Evolutionary conservation across 2,797 vertebrate species (phyloP), one percentile per base, ranked within the genome.

Genomic region (Aphelocoma californica): DNA sequence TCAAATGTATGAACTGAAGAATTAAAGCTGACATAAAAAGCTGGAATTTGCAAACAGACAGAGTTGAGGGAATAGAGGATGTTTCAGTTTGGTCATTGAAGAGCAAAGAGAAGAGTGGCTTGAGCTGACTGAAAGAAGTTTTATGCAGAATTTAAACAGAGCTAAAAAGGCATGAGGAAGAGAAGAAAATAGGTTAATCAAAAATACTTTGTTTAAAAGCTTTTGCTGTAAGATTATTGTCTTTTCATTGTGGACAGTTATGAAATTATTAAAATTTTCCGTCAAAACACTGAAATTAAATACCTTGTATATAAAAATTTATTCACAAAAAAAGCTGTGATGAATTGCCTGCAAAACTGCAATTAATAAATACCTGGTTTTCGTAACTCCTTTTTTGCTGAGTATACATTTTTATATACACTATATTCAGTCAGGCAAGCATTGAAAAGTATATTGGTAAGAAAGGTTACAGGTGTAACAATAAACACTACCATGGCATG

Each of bases 1-100:
- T 91, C 66, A 62, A 69, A 93, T 38, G 31, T 71, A 93, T 60
- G 82, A 94, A 62, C 38, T 88, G 86, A 81, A 90, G 70, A 95
- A 96, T 38, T 54, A 75, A 88, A 90, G 34, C 44, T 81, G 88
- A 93, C 91, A 92, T 62, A 60, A 86, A 78, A 82, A 88, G 58
- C 40, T 62, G 28, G 58, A 84, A 90, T 90, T 79, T 90, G 85
- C 73, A 88, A 83, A 95, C 38, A 88, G 69, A 19, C 25, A 51
- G 38, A 58, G 34, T n/a, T 79, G 32, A 84, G 84, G 91, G 78
- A 94, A 84, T 86, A 92, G 5, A 72, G 23, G 48, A 32, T 47
- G 23, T 28, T 88, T 81, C 66, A 72, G 11, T 36, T 62, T 80
- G 51, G 15, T 62, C 1, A 10, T 6, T 86, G 57, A 93, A 71